Evolutionary conservation across 2,113 vertebrate genomes (phyloP), one percentile per base, ranked within the genome.

Genomic region (Calyptommatus sinebrachiatus): DNA sequence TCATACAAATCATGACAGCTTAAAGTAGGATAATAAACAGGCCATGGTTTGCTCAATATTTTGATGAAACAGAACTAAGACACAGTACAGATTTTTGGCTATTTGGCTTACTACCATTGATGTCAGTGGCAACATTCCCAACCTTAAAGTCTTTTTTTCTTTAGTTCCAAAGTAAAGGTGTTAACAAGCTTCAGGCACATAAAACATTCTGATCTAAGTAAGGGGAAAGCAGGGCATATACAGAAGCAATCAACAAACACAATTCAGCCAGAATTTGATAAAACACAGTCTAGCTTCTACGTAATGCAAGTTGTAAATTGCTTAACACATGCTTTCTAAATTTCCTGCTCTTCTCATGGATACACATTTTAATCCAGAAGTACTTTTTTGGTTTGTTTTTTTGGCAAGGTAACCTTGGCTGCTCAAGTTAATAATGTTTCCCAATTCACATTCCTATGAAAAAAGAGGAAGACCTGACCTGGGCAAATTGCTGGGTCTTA

Each of bases 381-480:
- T 60, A 86, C 57, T 80, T 90, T 89, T 73, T 73, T 85, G 89
- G 88, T 41, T 50, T 67, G 87, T 60, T 80, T 90, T 90, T 73
- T 73, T 85, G 89, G 88, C 83, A 89, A 90, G 88, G 86, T 93
- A 85, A 88, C 81, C 77, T 89, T 90, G 79, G 87, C 87, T 67
- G 69, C 45, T 77, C 71, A 79, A 50, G 76, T 77, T 91, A 79
- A 85, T 89, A 50, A 80, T 41, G 73, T 86, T 79, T 66, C 31
- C 62, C 29, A 68, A 45, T 73, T 73, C 29, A 68, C 46, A 80
- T 57, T 26, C 21, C n/a, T 35, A 7, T 78, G 76, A 62, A 77
- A 84, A 77, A 77, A 35, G 60, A 70, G 41, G 41, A 45, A 5
- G 67, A 41, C 35, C 35, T 41, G 83, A 83, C 41, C 45, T 87